Conservation (phyloP, 2,888 invertebrate species). For the Trichogramma dendrolimi region DNA sequence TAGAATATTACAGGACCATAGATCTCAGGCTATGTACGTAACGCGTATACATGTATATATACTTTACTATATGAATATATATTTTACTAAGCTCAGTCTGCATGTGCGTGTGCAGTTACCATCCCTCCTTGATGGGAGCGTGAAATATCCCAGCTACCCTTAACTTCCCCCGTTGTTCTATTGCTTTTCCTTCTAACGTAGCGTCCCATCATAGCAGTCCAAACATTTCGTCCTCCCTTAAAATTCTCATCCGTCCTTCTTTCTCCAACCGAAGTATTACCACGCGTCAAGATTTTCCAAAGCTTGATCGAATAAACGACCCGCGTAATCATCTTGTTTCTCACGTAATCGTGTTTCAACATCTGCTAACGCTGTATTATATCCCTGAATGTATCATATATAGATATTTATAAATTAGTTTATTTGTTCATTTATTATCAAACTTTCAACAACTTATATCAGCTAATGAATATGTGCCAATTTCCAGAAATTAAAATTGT, state of each 20-base stretch:
- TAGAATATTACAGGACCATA: conserved; percentile 46
- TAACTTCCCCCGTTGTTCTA: conserved; percentile 21
- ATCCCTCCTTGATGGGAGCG: conserved; percentile 6
- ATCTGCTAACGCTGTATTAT: conserved; percentile 5
- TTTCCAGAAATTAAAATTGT: too few species aligned
- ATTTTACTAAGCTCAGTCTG: conserved; percentile 17
- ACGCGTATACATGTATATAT: neutral
- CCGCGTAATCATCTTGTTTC: conserved; percentile 37
- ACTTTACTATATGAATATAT: conserved; percentile 23
- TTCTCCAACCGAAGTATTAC: conserved; percentile 23
- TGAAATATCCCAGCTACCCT: too few species aligned
- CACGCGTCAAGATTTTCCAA: conserved; percentile 21
- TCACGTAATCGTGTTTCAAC: conserved; percentile 23
- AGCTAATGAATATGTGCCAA: too few species aligned
- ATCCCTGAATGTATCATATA: neutral
- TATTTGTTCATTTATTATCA: neutral
- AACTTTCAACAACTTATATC: neutral
- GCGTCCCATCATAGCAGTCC: too few species aligned
- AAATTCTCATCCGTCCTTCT: conserved; percentile 31
- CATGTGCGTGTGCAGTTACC: neutral
- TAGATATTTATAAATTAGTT: neutral
- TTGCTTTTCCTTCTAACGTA: conserved; percentile 17
- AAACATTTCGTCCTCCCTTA: conserved; percentile 26
- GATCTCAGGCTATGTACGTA: conserved; percentile 34
- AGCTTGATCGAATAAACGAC: conserved; percentile 44